These are phyloP conservation scores for Corythaeola cristata DNA, from an alignment of 2,113 vertebrate species.

Conservation along the genomic window DNA sequence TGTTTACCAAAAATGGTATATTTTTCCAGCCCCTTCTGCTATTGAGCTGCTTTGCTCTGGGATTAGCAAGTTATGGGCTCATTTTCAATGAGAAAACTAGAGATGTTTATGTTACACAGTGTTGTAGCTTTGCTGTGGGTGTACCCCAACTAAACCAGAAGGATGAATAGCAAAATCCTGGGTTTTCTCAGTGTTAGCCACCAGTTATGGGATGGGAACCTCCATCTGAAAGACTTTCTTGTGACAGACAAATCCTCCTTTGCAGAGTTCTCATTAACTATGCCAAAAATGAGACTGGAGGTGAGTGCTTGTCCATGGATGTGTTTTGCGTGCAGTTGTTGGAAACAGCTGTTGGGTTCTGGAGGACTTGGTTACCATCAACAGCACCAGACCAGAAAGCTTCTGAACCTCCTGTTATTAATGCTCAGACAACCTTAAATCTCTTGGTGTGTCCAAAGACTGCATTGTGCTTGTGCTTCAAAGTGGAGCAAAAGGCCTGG, in stretches of 20 bases:
- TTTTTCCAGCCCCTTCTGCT: not conserved
- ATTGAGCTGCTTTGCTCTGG: not conserved
- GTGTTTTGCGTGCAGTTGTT: not conserved
- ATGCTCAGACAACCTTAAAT: not conserved
- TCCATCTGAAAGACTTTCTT: not conserved
- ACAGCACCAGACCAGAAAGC: not conserved
- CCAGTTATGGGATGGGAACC: not conserved
- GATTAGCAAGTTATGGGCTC: not conserved
- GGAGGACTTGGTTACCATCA: not conserved
- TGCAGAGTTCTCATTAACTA: not conserved
- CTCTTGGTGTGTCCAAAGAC: not conserved
- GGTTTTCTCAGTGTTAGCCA: not conserved
- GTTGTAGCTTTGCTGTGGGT: not conserved
- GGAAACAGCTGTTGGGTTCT: not conserved
- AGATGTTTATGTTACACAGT: rapidly evolving
- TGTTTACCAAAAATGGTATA: too few species aligned
- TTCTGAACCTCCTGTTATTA: not conserved
- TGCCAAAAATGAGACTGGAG: not conserved
- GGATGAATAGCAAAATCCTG: not conserved
- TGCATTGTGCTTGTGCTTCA: not conserved
- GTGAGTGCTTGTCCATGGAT: not conserved
- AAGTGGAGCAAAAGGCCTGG: not conserved
- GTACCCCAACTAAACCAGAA: rapidly evolving
- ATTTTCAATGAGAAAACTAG: not conserved
- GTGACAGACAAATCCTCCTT: not conserved